Conservation (phyloP, 2,888 invertebrate genomes). For the Andrena dorsata region DNA sequence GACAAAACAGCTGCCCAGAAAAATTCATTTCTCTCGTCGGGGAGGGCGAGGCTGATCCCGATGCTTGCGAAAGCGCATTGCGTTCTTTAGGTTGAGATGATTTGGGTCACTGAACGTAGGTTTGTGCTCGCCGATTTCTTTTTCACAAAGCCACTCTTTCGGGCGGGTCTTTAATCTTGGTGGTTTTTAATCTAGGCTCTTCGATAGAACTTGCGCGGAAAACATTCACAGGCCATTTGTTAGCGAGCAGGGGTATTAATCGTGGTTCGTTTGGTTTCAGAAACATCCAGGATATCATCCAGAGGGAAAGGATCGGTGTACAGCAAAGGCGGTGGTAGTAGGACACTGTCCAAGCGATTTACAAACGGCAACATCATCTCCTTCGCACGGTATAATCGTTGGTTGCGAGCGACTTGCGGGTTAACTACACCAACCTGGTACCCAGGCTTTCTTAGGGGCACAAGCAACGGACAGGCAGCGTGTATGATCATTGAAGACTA, state of each 20-base stretch:
- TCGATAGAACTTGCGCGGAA: too few relatives aligned
- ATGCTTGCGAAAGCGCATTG: conserved; percentile 8
- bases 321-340: conserved; percentile 84
- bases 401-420: conserved; percentile 76
- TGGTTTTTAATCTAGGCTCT: too few relatives aligned
- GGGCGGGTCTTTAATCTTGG: too few relatives aligned
- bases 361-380: conserved; percentile 81
- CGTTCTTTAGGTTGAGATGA: conserved; percentile 46
- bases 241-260: background rate
- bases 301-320: conserved; percentile 89
- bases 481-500: conserved; percentile 85
- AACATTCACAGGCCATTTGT: background rate
- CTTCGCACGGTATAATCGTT: conserved; percentile 77
- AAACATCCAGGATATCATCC: conserved; percentile 94
- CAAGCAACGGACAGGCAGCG: conserved; percentile 84
- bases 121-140: conserved; percentile 16
- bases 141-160: background rate
- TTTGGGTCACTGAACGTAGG: conserved; percentile 42
- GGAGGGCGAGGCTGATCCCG: background rate
- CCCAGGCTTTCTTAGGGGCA: conserved; percentile 80
- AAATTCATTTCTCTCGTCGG: conserved; percentile 29
- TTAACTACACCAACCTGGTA: conserved; percentile 79
- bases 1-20: conserved; percentile 23
- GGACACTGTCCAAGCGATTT: conserved; percentile 80
- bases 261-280: conserved; percentile 86